Base-by-base conservation (phyloP, 2,797 vertebrate genomes). In the Peromyscus eremicus region DNA sequence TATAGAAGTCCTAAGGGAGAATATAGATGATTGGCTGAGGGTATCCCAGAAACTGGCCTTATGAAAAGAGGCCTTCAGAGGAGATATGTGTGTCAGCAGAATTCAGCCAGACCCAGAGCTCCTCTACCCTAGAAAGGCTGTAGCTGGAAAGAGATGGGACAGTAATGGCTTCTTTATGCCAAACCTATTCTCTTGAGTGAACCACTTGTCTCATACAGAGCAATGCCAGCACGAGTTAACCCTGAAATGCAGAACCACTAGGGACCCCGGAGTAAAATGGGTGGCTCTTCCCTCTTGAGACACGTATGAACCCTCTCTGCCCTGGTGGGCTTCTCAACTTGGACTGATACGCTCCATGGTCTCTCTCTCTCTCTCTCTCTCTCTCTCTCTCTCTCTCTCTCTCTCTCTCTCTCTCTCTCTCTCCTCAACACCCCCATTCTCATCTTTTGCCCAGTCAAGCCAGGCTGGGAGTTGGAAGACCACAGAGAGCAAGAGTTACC, bases 401-500 rank as follows among this genome's bases (percentile, higher is more conserved):
- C 46, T 49, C 46, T 49, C 49, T 49, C 49, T 49, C 49, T 49
- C 49, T 49, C 49, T 52, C 49, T 52, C 49, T 52, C 49, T 52
- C 49, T 52, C 49, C 2, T 52, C 64, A 62, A 29, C 57, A 49
- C n/a, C 68, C 46, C 32, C 85, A 55, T 94, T n/a, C 23, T 95
- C 84, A 55, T 40, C 85, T 70, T n/a, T 52, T 82, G 27, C 52
- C 92, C 21, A 81, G 40, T 11, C 37, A 17, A 92, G 89, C 46
- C 23, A 94, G 70, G 27, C 14, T 73, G 46, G 43, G 52, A 73
- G 37, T 3, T 46, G 49, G 32, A 34, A 93, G n/a, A 87, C 46
- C 34, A 12, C 10, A 81, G 88, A 82, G 27, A 88, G 37, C 34
- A 37, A 75, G 21, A 76, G 32, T 97, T 70, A 98, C 98, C 97